Evolutionary conservation across 53 echinoderm and acorn worm genomes (phyloP).

Genomic region (Henricia sp.): DNA sequence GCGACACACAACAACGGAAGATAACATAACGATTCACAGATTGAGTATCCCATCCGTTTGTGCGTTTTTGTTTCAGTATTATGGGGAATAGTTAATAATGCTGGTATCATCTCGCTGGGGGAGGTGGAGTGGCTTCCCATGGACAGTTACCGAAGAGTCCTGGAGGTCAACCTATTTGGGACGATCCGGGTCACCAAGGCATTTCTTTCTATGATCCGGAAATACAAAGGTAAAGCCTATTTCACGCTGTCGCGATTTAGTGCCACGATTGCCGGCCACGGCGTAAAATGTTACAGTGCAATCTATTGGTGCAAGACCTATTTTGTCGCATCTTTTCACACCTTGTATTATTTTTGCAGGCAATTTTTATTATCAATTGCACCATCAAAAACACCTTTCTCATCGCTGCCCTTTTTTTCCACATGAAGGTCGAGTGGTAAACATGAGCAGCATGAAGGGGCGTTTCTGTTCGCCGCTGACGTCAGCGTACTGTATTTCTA

Average conservation of each 20-base stretch:
- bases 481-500: slow-evolving; percentile 70
- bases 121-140: slow-evolving; percentile 76
- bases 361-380: neutral
- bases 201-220: slow-evolving; percentile 69
- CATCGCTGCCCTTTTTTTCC: too few species aligned
- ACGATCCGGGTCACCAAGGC: slow-evolving; percentile 77
- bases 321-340: neutral
- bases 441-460: slow-evolving; percentile 71
- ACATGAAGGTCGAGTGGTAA: slow-evolving; percentile 81
- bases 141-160: slow-evolving; percentile 55
- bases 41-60: too few species aligned
- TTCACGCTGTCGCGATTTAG: too few species aligned
- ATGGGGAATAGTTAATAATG: slow-evolving; percentile 88
- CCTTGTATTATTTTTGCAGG: neutral
- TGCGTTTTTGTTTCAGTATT: slow-evolving; percentile 27
- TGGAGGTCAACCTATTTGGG: slow-evolving; percentile 74
- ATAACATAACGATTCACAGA: too few species aligned
- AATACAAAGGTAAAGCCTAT: slow-evolving; percentile 81
- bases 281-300: too few species aligned
- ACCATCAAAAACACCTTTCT: too few species aligned
- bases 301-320: neutral
- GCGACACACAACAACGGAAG: too few species aligned
- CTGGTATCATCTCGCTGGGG: slow-evolving; percentile 68
- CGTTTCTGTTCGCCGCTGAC: slow-evolving; percentile 41
- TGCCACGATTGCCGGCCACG: too few species aligned